phyloP scores from a whole-genome alignment of 2,888 invertebrate genomes.

The Stictocephala bisonia region DNA sequence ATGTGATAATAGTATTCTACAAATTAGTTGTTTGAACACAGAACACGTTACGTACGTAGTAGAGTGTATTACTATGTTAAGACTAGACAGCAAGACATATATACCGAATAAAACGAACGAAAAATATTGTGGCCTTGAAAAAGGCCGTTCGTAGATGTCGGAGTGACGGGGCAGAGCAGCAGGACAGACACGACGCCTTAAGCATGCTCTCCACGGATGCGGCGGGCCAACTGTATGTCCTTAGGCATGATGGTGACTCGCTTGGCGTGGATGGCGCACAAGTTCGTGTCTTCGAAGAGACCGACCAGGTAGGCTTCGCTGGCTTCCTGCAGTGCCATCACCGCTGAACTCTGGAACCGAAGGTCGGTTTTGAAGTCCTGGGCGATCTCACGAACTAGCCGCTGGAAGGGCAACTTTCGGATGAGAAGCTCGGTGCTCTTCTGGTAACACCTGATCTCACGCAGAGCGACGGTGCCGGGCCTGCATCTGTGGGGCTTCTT shows the following conservation, averaged over 20 bases:
- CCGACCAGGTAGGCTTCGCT: constrained; percentile 75
- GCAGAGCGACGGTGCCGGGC: constrained; percentile 95
- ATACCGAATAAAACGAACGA: too few relatives aligned
- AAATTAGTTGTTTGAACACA: too few relatives aligned
- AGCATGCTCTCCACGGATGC: constrained; percentile 59
- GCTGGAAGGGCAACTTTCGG: constrained; percentile 95
- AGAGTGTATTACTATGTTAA: too few relatives aligned
- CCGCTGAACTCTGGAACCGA: constrained; percentile 95
- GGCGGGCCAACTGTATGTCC: constrained; percentile 70
- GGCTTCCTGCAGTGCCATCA: constrained; percentile 80
- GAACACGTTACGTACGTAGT: too few relatives aligned
- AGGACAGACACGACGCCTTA: too few relatives aligned
- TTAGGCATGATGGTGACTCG: constrained; percentile 75
- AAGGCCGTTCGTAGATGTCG: too few relatives aligned
- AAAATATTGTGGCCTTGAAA: too few relatives aligned
- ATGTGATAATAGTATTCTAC: too few relatives aligned
- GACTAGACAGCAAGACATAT: too few relatives aligned
- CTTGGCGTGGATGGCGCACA: constrained; percentile 82
- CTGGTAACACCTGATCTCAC: constrained; percentile 97
- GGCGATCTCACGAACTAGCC: constrained; percentile 95
- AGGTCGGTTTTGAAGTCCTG: constrained; percentile 97
- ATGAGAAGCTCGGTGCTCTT: constrained; percentile 96
- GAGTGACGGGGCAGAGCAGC: too few relatives aligned
- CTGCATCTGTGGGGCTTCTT: too few relatives aligned
- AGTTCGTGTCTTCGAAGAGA: constrained; percentile 80